Evolutionary conservation across 2,888 invertebrate genomes (phyloP).

Genomic region (Melieria picta): DNA sequence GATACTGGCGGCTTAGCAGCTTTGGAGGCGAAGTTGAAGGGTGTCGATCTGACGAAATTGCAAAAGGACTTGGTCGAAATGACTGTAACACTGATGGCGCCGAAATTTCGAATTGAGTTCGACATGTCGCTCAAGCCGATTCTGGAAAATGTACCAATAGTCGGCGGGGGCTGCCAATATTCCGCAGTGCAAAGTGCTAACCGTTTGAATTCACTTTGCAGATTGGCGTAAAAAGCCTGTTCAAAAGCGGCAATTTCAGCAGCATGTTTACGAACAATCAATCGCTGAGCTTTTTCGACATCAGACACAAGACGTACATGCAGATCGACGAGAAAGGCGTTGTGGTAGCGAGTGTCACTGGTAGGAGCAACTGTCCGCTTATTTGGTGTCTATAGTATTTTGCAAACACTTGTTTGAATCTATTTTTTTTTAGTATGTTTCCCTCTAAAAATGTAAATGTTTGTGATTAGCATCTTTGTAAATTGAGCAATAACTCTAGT

Average conservation of each 20-base stretch:
- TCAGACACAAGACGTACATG: slow-evolving; percentile 85
- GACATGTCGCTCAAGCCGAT: slow-evolving; percentile 65
- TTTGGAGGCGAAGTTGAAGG: slow-evolving; percentile 72
- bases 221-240: slow-evolving; percentile 78
- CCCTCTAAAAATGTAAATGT: too few species aligned
- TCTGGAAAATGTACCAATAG: slow-evolving; percentile 23
- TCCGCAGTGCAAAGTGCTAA: not conserved
- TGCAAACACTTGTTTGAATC: too few species aligned
- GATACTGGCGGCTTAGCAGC: slow-evolving; percentile 72
- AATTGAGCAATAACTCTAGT: too few species aligned
- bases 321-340: slow-evolving; percentile 90
- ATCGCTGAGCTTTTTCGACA: slow-evolving; percentile 74
- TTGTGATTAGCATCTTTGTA: too few species aligned
- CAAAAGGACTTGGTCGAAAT: slow-evolving; percentile 65
- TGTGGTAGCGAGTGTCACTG: slow-evolving; percentile 86
- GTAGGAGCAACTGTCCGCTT: slow-evolving; percentile 45
- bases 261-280: slow-evolving; percentile 70
- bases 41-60: slow-evolving; percentile 69
- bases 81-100: slow-evolving; percentile 73
- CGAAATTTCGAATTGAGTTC: slow-evolving; percentile 84
- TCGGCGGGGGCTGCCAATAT: not conserved
- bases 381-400: too few species aligned
- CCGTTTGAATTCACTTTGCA: slow-evolving; percentile 55
- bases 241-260: slow-evolving; percentile 72
- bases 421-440: too few species aligned